These are phyloP conservation scores for Drosophila rufa DNA, from an alignment of 1,140 invertebrate species.

Conservation along the genomic window DNA sequence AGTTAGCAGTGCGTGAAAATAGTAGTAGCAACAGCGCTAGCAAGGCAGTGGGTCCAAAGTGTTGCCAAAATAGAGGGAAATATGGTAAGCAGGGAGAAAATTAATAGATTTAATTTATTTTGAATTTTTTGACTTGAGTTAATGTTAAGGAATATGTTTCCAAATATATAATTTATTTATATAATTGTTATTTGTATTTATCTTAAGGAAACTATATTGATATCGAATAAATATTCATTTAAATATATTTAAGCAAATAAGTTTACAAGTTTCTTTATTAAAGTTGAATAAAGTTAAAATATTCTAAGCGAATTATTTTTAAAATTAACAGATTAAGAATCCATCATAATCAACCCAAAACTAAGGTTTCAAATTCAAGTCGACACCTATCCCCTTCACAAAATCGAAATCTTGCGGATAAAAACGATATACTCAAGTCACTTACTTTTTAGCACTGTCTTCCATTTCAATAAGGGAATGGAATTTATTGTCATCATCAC, in stretches of 20 bases:
- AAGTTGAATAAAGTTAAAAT: too few relatives aligned
- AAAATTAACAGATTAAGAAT: too few relatives aligned
- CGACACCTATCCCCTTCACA: background rate
- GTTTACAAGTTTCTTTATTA: too few relatives aligned
- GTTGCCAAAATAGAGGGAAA: conserved; percentile 23
- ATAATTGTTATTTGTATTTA: too few relatives aligned
- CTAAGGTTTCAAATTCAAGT: background rate
- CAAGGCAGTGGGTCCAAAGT: conserved; percentile 33
- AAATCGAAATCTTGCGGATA: too few relatives aligned
- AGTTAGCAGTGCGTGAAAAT: conserved; percentile 48
- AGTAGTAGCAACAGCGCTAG: conserved; percentile 59
- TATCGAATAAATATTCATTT: too few relatives aligned
- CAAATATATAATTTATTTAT: too few relatives aligned
- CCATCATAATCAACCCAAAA: too few relatives aligned
- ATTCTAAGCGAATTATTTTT: too few relatives aligned
- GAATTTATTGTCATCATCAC: conserved; percentile 15
- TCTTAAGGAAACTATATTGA: too few relatives aligned
- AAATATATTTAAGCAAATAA: too few relatives aligned
- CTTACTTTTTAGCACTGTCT: background rate
- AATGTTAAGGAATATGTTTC: background rate
- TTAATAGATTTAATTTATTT: background rate
- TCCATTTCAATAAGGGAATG: conserved; percentile 1
- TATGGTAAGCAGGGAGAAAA: background rate
- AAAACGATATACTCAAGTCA: background rate
- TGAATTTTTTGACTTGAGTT: background rate